phyloP scores from a whole-genome alignment of 30 jellyfish, hydroid and myxozoan genomes.

The Aurelia coerulea region DNA sequence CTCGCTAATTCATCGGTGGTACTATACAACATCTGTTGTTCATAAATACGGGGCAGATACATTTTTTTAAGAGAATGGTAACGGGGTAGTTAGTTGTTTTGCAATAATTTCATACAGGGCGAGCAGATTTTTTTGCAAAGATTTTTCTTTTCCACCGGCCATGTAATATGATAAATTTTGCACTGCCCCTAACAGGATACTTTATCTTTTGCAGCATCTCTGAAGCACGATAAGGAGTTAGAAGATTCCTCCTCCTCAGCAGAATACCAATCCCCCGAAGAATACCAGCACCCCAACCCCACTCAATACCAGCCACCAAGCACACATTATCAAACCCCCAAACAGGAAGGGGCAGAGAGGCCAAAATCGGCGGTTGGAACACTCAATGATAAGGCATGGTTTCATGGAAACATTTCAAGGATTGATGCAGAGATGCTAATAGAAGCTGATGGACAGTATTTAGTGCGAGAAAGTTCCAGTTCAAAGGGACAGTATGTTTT shows the following conservation, averaged over 20 bases:
- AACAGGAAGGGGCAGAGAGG: constrained; percentile 4
- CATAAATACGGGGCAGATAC: no score
- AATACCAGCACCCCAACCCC: constrained; percentile 58
- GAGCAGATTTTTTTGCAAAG: no score
- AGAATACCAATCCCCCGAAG: constrained; percentile 66
- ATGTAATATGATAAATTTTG: no score
- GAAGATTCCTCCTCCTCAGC: no score
- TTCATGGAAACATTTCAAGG: constrained; percentile 90
- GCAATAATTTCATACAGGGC: no score
- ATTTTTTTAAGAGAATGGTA: no score
- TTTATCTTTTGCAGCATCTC: constrained; percentile 28
- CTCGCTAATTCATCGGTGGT: no score
- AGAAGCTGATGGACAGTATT: constrained; percentile 87
- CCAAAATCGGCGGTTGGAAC: constrained; percentile 58
- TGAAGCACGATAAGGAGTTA: constrained; percentile 12
- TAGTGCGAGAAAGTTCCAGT: constrained; percentile 89
- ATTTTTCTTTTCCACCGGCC: no score
- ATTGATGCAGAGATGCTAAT: constrained; percentile 68
- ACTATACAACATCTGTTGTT: no score
- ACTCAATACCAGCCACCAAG: constrained; percentile 44
- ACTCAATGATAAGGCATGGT: constrained; percentile 70
- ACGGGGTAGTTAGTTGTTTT: no score
- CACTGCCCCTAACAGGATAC: no score
- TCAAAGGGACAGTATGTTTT: constrained; percentile 77
- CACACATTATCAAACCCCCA: constrained; percentile 64